A percentile compares a stretch with the other conserved stretches of the same genome.
phyloP scores from a whole-genome alignment of 2,888 invertebrate species.

The Gymnocheta viridis region DNA sequence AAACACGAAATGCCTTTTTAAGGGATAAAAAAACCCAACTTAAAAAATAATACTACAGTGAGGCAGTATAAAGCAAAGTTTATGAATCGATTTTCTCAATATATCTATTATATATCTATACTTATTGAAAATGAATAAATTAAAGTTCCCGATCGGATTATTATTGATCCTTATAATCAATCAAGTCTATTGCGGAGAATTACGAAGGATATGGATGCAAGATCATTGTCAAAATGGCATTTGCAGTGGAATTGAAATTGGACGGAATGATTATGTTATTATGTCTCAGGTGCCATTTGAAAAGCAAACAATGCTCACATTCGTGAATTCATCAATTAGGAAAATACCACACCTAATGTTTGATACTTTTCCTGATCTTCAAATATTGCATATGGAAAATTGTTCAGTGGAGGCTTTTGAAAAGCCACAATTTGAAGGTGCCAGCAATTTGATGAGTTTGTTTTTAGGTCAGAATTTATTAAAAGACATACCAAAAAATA shows the following conservation, averaged over 20 bases:
- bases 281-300: slow-evolving; percentile 77
- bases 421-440: slow-evolving; percentile 80
- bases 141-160: slow-evolving; percentile 1
- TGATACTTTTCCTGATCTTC: slow-evolving; percentile 80
- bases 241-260: slow-evolving; percentile 77
- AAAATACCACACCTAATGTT: slow-evolving; percentile 81
- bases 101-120: not conserved
- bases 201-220: slow-evolving; percentile 80
- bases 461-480: slow-evolving; percentile 77
- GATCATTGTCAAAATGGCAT: slow-evolving; percentile 79
- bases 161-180: slow-evolving; percentile 18
- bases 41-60: not conserved
- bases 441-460: slow-evolving; percentile 79
- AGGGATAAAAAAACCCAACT: slow-evolving; percentile 18
- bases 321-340: slow-evolving; percentile 79
- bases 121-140: slow-evolving; percentile 23
- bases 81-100: not conserved
- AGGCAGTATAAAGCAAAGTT: not conserved
- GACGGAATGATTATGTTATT: slow-evolving; percentile 79
- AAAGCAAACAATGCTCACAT: slow-evolving; percentile 77
- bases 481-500: slow-evolving; percentile 79
- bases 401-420: slow-evolving; percentile 79
- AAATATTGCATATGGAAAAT: slow-evolving; percentile 79
- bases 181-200: slow-evolving; percentile 72
- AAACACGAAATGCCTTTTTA: slow-evolving; percentile 50